Evolutionary conservation across 2,797 vertebrate genomes (phyloP).

Genomic region (Cynodonichthys magdalenae): DNA sequence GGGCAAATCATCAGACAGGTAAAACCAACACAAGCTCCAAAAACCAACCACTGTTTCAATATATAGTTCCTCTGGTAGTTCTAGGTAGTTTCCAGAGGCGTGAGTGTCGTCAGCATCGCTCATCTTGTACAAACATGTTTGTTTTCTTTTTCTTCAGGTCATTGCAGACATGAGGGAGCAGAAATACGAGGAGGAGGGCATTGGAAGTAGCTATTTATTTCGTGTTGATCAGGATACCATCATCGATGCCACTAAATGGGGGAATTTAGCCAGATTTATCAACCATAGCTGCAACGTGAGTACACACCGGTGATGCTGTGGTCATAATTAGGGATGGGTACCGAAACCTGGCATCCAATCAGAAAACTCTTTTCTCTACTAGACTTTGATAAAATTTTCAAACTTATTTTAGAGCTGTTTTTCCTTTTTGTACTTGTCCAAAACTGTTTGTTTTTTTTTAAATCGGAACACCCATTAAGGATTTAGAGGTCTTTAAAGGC

Average conservation of each 20-base stretch:
- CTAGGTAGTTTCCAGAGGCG: slow-evolving; percentile 48
- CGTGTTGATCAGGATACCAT: slow-evolving; percentile 95
- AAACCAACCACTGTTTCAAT: slow-evolving; percentile 13
- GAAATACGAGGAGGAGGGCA: slow-evolving; percentile 93
- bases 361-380: too few relatives aligned
- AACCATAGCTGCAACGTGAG: slow-evolving; percentile 99
- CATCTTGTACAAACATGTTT: background rate
- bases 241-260: slow-evolving; percentile 96
- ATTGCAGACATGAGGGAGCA: slow-evolving; percentile 97
- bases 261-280: slow-evolving; percentile 95
- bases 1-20: slow-evolving; percentile 99
- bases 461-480: too few relatives aligned
- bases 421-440: too few relatives aligned
- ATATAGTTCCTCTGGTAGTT: slow-evolving; percentile 25
- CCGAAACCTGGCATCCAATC: too few relatives aligned
- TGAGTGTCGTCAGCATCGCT: slow-evolving; percentile 19
- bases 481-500: too few relatives aligned
- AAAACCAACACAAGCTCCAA: slow-evolving; percentile 13
- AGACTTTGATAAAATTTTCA: too few relatives aligned
- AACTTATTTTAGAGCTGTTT: too few relatives aligned
- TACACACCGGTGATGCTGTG: slow-evolving; percentile 29
- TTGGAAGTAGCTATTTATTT: slow-evolving; percentile 98
- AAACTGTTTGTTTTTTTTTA: too few relatives aligned
- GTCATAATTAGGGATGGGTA: too few relatives aligned
- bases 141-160: slow-evolving; percentile 76